phyloP scores from a whole-genome alignment of 2,113 vertebrate species.

The Varanus komodoensis region DNA sequence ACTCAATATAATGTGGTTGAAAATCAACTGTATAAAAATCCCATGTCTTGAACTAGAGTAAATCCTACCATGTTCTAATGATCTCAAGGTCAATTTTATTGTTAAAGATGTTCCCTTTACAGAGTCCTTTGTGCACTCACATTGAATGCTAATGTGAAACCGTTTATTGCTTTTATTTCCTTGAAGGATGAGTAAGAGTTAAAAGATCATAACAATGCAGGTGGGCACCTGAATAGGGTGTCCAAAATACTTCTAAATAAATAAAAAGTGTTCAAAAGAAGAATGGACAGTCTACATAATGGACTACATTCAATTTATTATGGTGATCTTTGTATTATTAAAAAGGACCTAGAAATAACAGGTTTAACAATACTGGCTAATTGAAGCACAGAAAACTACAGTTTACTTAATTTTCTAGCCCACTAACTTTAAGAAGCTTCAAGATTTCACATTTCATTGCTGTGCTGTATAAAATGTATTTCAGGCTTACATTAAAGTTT shows the following conservation, averaged over 20 bases:
- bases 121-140: background rate
- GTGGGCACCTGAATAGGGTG: background rate
- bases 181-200: background rate
- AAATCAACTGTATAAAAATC: conserved; percentile 1
- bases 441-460: conserved; percentile 3
- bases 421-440: conserved; percentile 19
- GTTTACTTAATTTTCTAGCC: conserved; percentile 41
- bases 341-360: background rate
- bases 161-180: background rate
- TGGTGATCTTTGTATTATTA: background rate
- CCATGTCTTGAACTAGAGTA: background rate
- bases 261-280: background rate
- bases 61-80: background rate
- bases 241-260: conserved; percentile 5
- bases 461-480: conserved; percentile 8
- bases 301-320: background rate
- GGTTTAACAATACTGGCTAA: conserved; percentile 5
- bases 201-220: background rate
- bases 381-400: background rate
- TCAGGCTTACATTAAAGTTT: conserved; percentile 20
- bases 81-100: background rate
- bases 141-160: background rate
- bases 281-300: background rate
- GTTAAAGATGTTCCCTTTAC: background rate
- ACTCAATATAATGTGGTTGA: background rate